Evolutionary conservation across 2,113 vertebrate genomes (phyloP).

Genomic region (Thalassarche chlororhynchos): DNA sequence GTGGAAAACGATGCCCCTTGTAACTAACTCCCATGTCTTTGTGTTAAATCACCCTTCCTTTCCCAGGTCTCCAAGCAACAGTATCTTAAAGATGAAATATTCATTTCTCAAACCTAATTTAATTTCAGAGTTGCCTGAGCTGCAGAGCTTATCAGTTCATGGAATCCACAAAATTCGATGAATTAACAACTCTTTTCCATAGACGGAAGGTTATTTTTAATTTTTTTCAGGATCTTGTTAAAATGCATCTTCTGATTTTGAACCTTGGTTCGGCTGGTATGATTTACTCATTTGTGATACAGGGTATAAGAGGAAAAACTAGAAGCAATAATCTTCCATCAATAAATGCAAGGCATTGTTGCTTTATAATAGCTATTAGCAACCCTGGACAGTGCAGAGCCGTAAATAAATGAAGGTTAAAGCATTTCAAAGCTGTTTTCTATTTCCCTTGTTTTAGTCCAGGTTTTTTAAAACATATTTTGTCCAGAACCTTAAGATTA

Average conservation of each 20-base stretch:
- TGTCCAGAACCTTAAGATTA: not conserved
- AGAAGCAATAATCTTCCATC: slow-evolving; percentile 62
- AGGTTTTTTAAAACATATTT: not conserved
- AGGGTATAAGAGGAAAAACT: slow-evolving; percentile 49
- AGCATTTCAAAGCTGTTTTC: not conserved
- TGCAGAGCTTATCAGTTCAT: slow-evolving; percentile 71
- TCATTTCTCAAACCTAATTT: slow-evolving; percentile 80
- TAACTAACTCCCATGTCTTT: slow-evolving; percentile 50
- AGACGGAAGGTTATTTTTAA: slow-evolving; percentile 35
- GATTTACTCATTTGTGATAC: slow-evolving; percentile 63
- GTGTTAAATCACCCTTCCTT: slow-evolving; percentile 68
- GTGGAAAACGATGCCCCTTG: slow-evolving; percentile 45
- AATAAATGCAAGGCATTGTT: slow-evolving; percentile 66
- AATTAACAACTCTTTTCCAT: slow-evolving; percentile 71
- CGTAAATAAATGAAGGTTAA: slow-evolving; percentile 31
- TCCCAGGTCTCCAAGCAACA: slow-evolving; percentile 79
- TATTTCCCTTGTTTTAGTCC: not conserved
- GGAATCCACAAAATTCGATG: slow-evolving; percentile 68
- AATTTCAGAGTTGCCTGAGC: slow-evolving; percentile 77
- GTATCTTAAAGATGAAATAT: slow-evolving; percentile 82
- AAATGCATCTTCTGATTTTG: slow-evolving; percentile 59
- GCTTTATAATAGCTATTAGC: slow-evolving; percentile 59
- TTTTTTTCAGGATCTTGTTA: slow-evolving; percentile 43
- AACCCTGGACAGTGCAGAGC: slow-evolving; percentile 2
- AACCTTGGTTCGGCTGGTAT: slow-evolving; percentile 65